A percentile compares a stretch with the other conserved stretches of the same genome.
phyloP scores from a whole-genome alignment of 2,888 invertebrate genomes.

The Aphodius granarius region DNA sequence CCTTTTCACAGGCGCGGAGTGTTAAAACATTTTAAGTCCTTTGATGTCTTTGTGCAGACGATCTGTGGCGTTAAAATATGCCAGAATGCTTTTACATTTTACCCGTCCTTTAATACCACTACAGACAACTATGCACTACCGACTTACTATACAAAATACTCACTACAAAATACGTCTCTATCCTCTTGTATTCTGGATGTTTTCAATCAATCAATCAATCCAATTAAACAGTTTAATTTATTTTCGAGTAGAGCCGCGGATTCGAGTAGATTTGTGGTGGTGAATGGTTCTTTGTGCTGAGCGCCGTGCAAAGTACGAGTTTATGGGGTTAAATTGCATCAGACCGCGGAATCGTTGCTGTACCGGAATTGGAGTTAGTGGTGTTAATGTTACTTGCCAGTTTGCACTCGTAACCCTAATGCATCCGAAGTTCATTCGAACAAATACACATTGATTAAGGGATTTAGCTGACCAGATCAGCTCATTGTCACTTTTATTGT shows the following conservation, averaged over 20 bases:
- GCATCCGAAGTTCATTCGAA: not conserved
- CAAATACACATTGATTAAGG: not conserved
- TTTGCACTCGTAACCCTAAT: not conserved
- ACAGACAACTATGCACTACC: not conserved
- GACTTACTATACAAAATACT: no score
- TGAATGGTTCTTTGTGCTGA: not conserved
- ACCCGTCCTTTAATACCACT: not conserved
- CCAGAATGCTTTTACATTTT: not conserved
- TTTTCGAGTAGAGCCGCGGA: not conserved
- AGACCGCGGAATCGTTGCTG: not conserved
- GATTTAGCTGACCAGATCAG: not conserved
- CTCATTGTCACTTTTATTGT: no score
- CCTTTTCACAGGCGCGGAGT: not conserved
- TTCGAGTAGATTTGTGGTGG: not conserved
- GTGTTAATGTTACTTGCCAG: not conserved
- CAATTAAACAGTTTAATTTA: not conserved
- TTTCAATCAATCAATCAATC: not conserved
- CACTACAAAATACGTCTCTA: not conserved
- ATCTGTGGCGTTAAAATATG: not conserved
- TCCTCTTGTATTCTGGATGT: not conserved
- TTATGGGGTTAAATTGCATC: not conserved
- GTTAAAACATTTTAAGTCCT: not conserved
- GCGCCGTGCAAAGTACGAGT: not conserved
- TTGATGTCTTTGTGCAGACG: not conserved
- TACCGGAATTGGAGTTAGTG: not conserved